Evolutionary conservation across 2,888 invertebrate genomes (phyloP), one percentile per base, ranked within the genome.

Genomic region (Phlogophora meticulosa): DNA sequence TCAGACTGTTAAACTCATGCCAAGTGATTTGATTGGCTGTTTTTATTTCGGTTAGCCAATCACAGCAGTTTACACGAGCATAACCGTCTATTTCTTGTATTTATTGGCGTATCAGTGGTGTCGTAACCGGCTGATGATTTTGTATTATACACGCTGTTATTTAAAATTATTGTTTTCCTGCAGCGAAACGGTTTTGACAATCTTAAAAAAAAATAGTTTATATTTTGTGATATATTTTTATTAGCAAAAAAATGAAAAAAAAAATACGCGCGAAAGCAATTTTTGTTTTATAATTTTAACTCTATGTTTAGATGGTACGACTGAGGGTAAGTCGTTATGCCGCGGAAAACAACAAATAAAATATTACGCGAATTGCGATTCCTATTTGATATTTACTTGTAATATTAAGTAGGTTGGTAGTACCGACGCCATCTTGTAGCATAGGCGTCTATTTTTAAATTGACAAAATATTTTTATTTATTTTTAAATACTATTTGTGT

Each of bases 401-500:
- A 24, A 38, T 22, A 60, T 60, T 71, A 61, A 68, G 68, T 68
- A 71, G 43, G 4, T 43, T 22, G 10, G 4, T 46, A 22, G 22
- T 28, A 28, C 22, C 13, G 2, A 13, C 36, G 11, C 34, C 34
- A 67, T 38, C 7, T 70, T 70, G 15, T 36, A 0, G 17, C 40
- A 68, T 15, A 40, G 24, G 58, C 24, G 10, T 36, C 46, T 20
- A 20, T 4, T 32, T n/a, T 42, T 7, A 40, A 15, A 59, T 42
- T 42, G 17, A 38, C n/a, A 22, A 24, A 15, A 32, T 5, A 28
- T 28, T 28, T 28, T 28, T 5, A 28, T 28, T 28, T 2, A 28
- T 4, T 28, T 28, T 28, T 4, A 28, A 28, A 28, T 28, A 28
- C n/a, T n/a, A n/a, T n/a, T 28, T 28, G 28, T 28, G 5, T 28